Conservation (phyloP, 2,113 vertebrate species). For the Embiotoca jacksoni region DNA sequence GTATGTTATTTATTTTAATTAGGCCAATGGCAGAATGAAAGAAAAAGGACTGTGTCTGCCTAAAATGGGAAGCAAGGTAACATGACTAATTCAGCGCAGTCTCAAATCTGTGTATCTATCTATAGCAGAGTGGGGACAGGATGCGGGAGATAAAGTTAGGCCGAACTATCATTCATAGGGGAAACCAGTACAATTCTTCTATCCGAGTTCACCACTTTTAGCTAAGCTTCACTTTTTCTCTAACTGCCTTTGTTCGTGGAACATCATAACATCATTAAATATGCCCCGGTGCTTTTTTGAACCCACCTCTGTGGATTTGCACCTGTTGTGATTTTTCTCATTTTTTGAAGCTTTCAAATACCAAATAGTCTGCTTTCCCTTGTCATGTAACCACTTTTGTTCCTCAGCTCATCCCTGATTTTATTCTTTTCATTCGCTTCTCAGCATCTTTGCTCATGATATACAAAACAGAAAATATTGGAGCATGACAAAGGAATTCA, state of each 20-base stretch:
- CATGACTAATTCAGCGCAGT: background rate
- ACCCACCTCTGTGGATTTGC: background rate
- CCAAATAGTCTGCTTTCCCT: slow-evolving; percentile 15
- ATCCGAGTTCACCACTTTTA: background rate
- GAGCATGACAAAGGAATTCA: slow-evolving; percentile 8
- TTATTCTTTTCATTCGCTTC: background rate
- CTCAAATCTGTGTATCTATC: background rate
- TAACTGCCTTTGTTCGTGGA: background rate
- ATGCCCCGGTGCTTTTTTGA: background rate
- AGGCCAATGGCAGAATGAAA: background rate
- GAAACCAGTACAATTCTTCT: background rate
- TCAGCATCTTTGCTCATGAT: background rate
- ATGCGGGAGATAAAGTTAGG: background rate
- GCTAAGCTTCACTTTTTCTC: background rate
- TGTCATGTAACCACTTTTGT: slow-evolving; percentile 3
- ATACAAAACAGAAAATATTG: slow-evolving; percentile 4
- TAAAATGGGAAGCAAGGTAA: background rate
- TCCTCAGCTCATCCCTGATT: background rate
- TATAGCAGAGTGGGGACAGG: background rate
- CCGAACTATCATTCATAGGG: background rate
- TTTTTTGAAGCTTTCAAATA: slow-evolving; percentile 29
- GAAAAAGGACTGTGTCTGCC: background rate
- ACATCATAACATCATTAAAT: background rate
- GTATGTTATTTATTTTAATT: background rate
- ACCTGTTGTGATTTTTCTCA: background rate